These are phyloP conservation scores for Oenanthe oenanthe DNA, from an alignment of 2,113 vertebrate genomes.

Conservation along the genomic window DNA sequence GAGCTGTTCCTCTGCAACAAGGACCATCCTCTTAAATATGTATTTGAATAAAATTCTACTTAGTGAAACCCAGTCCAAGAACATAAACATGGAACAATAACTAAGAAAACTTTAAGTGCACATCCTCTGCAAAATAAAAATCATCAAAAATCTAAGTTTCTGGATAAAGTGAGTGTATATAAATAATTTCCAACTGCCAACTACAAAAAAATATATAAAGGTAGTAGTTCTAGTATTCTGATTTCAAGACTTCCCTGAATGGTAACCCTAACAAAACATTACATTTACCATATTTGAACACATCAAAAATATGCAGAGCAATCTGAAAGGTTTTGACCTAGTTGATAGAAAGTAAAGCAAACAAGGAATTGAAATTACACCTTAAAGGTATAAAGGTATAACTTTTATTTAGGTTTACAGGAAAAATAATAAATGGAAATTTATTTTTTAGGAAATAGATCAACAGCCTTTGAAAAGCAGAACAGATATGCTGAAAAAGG, in stretches of 20 bases:
- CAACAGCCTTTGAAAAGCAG: background rate
- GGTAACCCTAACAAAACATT: background rate
- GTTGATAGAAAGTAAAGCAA: background rate
- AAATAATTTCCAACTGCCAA: background rate
- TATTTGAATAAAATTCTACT: background rate
- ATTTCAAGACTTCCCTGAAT: background rate
- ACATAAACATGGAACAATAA: background rate
- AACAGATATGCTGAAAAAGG: background rate
- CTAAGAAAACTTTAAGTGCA: background rate
- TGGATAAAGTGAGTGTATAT: background rate
- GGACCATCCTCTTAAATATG: constrained; percentile 19
- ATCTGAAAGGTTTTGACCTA: background rate
- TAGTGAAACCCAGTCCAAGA: background rate
- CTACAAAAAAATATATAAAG: background rate
- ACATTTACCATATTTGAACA: background rate
- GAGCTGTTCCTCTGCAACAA: constrained; percentile 88
- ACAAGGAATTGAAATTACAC: background rate
- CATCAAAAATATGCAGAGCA: background rate
- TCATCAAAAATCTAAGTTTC: background rate
- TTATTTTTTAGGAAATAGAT: background rate
- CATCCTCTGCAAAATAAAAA: background rate
- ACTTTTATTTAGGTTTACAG: background rate
- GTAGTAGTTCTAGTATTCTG: background rate
- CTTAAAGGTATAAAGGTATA: background rate
- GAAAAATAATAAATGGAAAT: background rate